Evolutionary conservation across 2,888 invertebrate species (phyloP), one percentile per base, ranked within the genome.

Genomic region (Cryptus armator): DNA sequence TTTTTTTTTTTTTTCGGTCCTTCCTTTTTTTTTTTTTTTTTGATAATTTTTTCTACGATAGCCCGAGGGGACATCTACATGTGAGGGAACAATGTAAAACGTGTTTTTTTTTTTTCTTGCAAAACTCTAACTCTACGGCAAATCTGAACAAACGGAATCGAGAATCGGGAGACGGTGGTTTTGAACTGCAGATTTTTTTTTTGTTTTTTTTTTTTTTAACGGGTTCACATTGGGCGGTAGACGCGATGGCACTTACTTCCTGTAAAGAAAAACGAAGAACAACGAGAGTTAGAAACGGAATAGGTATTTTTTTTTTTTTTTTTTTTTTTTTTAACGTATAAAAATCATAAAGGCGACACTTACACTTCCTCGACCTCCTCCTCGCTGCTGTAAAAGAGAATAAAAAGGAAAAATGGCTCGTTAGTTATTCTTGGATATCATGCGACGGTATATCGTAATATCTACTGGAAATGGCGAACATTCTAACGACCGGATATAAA

Each of bases 331-430:
- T 66, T 12, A 16, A 24, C 32, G 29, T 59, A 5, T 64, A 5
- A 71, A 74, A 72, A 64, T 74, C 48, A 79, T 87, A 85, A 84
- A 81, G 79, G 7, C 46, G 84, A 93, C 91, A 96, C 97, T 97
- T 96, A 97, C 97, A 97, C 96, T 96, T 97, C 96, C 95, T 96
- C 96, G 92, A 96, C 96, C 96, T 97, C 97, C 95, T 97, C 97
- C 94, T 95, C 95, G 94, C 95, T 95, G 94, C 95, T 94, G 94
- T 86, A 94, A 94, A 92, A 93, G 89, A 93, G 91, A 93, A 90
- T 89, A 89, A 89, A 82, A 88, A 89, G 88, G 90, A 88, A 90
- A 82, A 85, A 64, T 77, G 83, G 90, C 91, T 91, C 92, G 89
- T 90, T 71, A 87, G 79, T 66, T 66, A 72, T 79, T 59, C 64